Conservation (phyloP, 1,140 invertebrate genomes). For the Lutraria rhynchaena region DNA sequence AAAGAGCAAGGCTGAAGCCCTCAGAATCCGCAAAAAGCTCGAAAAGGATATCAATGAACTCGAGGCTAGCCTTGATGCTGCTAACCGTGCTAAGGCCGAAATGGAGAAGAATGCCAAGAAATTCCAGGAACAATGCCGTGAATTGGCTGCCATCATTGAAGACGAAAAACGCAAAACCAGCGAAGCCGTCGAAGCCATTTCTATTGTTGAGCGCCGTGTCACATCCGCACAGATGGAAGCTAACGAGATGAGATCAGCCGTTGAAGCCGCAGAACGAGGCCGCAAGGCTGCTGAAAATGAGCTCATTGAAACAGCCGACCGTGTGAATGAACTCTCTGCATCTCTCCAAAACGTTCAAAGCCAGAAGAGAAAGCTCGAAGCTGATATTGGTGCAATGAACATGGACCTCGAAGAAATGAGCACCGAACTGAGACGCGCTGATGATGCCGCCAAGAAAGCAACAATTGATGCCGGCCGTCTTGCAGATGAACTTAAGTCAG, state of each 20-base stretch:
- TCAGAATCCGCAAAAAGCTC: conserved; percentile 99
- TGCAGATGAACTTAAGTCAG: conserved; percentile 98
- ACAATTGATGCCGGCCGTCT: conserved; percentile 98
- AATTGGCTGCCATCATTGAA: conserved; percentile 90
- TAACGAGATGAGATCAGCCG: conserved; percentile 96
- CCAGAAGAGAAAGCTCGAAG: conserved; percentile 99
- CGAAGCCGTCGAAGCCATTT: conserved; percentile 97
- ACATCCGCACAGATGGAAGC: conserved; percentile 97
- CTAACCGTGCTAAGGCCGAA: conserved; percentile 93
- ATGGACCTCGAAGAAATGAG: conserved; percentile 83
- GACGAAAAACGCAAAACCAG: conserved; percentile 98
- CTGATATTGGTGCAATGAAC: conserved; percentile 97
- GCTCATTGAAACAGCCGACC: conserved; percentile 97
- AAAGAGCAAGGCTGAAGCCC: conserved; percentile 99
- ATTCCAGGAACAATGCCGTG: conserved; percentile 97
- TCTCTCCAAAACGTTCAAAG: conserved; percentile 95
- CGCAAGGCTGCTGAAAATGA: conserved; percentile 98
- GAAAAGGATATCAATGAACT: conserved; percentile 99
- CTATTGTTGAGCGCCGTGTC: conserved; percentile 97
- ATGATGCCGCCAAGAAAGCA: conserved; percentile 87
- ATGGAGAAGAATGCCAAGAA: conserved; percentile 99
- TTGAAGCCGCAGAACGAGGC: conserved; percentile 97
- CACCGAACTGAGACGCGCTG: conserved; percentile 79
- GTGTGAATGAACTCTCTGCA: conserved; percentile 96
- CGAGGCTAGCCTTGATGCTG: conserved; percentile 96